Base-by-base conservation (phyloP, 30 jellyfish, hydroid and myxozoan genomes). In the Sanderia malayensis region DNA sequence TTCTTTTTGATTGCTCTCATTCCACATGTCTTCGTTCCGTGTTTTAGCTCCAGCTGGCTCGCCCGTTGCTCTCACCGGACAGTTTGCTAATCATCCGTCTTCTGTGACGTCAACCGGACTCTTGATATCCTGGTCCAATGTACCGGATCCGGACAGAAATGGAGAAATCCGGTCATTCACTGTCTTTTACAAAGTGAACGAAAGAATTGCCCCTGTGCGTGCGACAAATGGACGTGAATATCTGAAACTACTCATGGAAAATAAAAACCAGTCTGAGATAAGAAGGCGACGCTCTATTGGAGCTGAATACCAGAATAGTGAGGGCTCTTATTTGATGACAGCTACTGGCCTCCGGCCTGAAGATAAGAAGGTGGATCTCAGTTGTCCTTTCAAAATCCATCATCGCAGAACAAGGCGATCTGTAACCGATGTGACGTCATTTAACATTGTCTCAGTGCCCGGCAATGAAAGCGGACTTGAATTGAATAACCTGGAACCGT, bases 1-100 rank as follows among this genome's bases (percentile, higher is more conserved):
- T n/a, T n/a, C n/a, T n/a, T n/a, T n/a, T n/a, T n/a, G n/a, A n/a
- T n/a, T n/a, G n/a, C n/a, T n/a, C n/a, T n/a, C n/a, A n/a, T n/a
- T n/a, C n/a, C n/a, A n/a, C n/a, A n/a, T n/a, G n/a, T n/a, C n/a
- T n/a, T n/a, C n/a, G 52, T 37, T 37, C 28, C 22, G 15, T 46
- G 2, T 31, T 25, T 29, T 23, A 74, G 89, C 62, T 78, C 89
- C 89, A 4, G 52, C 81, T 0, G 81, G 82, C 13, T 67, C 89
- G 4, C 89, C 89, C 11, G 60, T 52, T 19, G 22, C 59, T 9
- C 33, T 78, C 58, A 2, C 58, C 22, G 89, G 89, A 18, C 46
- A 45, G 10, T 55, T 64, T 15, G 33, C 63, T 17, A n/a, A n/a
- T n/a, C n/a, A n/a, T n/a, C n/a, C n/a, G n/a, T n/a, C n/a, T n/a